phyloP scores from a whole-genome alignment of 2,888 invertebrate genomes.

The Crocallis elinguaria region DNA sequence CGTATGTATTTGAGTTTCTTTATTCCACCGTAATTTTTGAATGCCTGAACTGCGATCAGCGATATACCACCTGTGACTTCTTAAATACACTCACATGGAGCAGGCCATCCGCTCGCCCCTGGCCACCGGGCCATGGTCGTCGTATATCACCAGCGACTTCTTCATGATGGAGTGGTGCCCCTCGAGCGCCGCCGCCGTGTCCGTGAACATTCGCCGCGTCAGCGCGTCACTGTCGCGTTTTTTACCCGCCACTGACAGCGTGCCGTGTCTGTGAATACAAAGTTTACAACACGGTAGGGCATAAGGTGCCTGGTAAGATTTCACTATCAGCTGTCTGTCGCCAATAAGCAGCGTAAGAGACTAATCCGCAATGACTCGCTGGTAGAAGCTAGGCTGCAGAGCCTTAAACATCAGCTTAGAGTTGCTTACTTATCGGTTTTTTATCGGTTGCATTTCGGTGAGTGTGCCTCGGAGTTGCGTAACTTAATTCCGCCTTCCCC shows the following conservation, averaged over 20 bases:
- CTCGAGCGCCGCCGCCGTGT: conserved; percentile 89
- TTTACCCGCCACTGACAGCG: conserved; percentile 90
- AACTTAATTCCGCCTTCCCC: too few species aligned
- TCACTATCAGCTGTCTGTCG: too few species aligned
- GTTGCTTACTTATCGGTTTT: too few species aligned
- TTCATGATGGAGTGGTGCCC: conserved; percentile 91
- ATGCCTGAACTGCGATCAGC: neutral
- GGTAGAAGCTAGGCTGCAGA: too few species aligned
- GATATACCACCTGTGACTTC: neutral
- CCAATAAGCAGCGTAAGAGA: too few species aligned
- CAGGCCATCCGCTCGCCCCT: conserved; percentile 95
- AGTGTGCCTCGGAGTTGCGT: too few species aligned
- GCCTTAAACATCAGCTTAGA: too few species aligned
- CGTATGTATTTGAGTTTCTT: too few species aligned
- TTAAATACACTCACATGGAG: conserved; percentile 87
- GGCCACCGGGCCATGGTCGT: conserved; percentile 94
- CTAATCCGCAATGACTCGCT: too few species aligned
- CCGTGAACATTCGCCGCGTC: conserved; percentile 92
- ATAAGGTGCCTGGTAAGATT: neutral
- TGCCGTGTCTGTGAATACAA: conserved; percentile 83
- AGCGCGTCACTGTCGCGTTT: conserved; percentile 86
- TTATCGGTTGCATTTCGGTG: too few species aligned
- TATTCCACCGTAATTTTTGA: too few species aligned
- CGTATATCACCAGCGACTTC: conserved; percentile 93
- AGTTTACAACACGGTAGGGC: neutral